Percentiles rank a stretch among this genome's conserved stretches.
phyloP scores from a whole-genome alignment of 2,797 vertebrate genomes.

The Urocyon cinereoargenteus region DNA sequence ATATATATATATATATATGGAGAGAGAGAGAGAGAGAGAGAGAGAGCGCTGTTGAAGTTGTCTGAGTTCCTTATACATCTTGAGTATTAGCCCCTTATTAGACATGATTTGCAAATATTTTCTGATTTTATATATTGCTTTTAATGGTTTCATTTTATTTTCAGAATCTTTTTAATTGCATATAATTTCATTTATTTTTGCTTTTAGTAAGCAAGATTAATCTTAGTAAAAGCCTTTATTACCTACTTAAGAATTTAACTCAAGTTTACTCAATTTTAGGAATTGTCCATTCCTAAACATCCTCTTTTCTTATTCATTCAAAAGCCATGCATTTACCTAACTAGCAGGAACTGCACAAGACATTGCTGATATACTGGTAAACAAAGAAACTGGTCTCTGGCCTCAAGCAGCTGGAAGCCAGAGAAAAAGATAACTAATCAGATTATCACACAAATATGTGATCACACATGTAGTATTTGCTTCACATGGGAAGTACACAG shows the following conservation, averaged over 20 bases:
- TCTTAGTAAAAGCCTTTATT: neutral
- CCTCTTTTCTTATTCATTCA: neutral
- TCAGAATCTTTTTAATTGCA: neutral
- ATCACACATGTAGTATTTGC: neutral
- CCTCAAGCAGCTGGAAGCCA: neutral
- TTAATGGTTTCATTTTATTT: neutral
- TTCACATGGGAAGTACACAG: neutral
- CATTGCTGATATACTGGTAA: neutral
- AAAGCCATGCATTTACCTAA: neutral
- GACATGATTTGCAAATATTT: neutral
- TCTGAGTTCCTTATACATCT: neutral
- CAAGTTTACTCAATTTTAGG: neutral
- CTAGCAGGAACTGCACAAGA: neutral
- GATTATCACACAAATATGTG: neutral
- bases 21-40: no score
- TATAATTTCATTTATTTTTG: neutral
- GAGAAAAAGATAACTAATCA: neutral
- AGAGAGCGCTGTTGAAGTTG: neutral
- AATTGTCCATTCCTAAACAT: neutral
- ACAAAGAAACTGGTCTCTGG: neutral
- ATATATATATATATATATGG: no score
- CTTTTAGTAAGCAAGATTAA: neutral
- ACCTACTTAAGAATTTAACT: neutral
- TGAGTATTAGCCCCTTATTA: neutral
- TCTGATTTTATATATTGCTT: neutral